These are phyloP conservation scores for Tyrophagus putrescentiae DNA, from an alignment of 1,140 invertebrate genomes.

Conservation along the genomic window DNA sequence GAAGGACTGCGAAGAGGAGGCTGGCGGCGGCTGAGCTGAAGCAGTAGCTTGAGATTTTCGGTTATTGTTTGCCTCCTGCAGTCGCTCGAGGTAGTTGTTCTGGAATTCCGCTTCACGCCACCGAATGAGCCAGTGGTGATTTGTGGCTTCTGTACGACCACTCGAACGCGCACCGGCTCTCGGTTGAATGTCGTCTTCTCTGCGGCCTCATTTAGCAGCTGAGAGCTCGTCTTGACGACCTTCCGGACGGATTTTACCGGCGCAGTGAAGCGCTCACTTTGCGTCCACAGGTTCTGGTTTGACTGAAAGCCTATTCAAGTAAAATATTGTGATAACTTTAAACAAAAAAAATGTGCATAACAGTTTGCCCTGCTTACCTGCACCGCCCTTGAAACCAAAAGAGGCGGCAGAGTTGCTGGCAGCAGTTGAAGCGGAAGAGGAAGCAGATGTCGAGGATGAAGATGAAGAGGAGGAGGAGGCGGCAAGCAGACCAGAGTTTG, in stretches of 20 bases:
- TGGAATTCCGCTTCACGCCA: not conserved
- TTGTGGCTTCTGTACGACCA: slow-evolving; percentile 14
- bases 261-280: not conserved
- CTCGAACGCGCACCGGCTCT: slow-evolving; percentile 17
- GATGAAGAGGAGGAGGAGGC: not conserved
- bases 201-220: not conserved
- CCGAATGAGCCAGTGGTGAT: not conserved
- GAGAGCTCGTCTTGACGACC: not conserved
- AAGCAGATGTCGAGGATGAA: slow-evolving; percentile 6
- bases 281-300: not conserved
- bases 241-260: slow-evolving; percentile 17
- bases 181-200: not conserved
- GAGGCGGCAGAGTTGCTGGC: slow-evolving; percentile 1
- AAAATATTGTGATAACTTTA: not conserved
- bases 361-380: not conserved
- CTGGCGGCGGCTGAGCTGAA: not conserved
- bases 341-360: not conserved
- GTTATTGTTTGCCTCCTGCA: not conserved
- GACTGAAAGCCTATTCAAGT: no score
- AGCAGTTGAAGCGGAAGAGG: slow-evolving; percentile 13
- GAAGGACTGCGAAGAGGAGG: not conserved
- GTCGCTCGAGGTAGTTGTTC: slow-evolving; percentile 17
- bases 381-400: slow-evolving; percentile 4
- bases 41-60: not conserved
- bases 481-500: not conserved